Evolutionary conservation across 1,140 invertebrate genomes (phyloP), one percentile per base, ranked within the genome.

Genomic region (Drosophila rhopaloa): DNA sequence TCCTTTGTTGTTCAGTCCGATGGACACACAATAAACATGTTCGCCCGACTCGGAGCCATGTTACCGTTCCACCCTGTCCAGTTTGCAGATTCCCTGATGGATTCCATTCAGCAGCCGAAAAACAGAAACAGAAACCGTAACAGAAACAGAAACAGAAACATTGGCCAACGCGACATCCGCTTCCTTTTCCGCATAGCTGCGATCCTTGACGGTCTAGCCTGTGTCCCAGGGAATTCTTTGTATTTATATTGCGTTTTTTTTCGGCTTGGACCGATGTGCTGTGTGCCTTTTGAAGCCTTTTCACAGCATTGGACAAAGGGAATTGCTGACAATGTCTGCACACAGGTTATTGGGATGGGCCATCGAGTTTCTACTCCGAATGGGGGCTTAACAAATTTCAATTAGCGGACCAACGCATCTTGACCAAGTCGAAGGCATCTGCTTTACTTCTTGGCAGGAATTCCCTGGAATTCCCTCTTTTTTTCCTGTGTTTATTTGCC

Each of bases 81-180:
- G 55, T 16, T 7, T 32, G 4, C 27, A 41, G 10, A 68, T n/a
- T 72, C 68, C 68, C 68, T 58, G 53, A 72, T 72, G 68, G 68
- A 72, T 72, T 72, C 68, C 65, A 71, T 72, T 72, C 68, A 71
- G 27, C 67, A n/a, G 44, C 41, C 51, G 24, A 56, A 56, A 68
- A 65, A 41, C 72, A 48, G 60, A 9, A 32, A 44, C 29, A 32
- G 29, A 1, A 32, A 32, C 29, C 3, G 29, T 4, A 40, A 44
- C 40, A 50, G 61, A 40, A 74, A 55, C 40, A 50, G 61, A 40
- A 74, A 55, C 50, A 44, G 70, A 85, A 81, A 76, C 81, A 81
- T 66, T 83, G 70, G 83, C 83, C 83, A 88, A 89, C 68, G 84
- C 84, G 80, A 89, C 84, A 84, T 88, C 84, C 84, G 83, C 44